These are phyloP conservation scores for Plestiodon gilberti DNA, from an alignment of 2,113 vertebrate genomes.

Conservation along the genomic window DNA sequence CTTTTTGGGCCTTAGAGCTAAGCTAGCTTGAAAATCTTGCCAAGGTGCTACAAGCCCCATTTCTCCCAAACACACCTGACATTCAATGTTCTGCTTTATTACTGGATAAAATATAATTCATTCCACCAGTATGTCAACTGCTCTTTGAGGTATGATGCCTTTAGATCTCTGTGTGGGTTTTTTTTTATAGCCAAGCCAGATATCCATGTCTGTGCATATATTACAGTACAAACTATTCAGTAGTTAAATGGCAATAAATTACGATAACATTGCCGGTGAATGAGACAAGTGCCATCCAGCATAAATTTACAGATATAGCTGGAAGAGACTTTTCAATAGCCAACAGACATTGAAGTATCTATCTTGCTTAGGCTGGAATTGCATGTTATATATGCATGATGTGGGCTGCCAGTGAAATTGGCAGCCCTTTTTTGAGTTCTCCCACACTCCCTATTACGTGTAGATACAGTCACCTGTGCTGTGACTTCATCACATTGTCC, in stretches of 20 bases:
- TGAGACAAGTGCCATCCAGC: background rate
- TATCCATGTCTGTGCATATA: slow-evolving; percentile 15
- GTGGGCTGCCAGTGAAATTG: background rate
- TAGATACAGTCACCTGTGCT: background rate
- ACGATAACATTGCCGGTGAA: background rate
- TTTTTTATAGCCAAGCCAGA: slow-evolving; percentile 2
- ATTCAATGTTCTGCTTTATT: background rate
- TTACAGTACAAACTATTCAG: slow-evolving; percentile 8
- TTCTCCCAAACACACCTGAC: background rate
- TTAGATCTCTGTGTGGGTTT: background rate
- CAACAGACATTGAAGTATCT: slow-evolving; percentile 6
- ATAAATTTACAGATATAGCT: slow-evolving; percentile 25
- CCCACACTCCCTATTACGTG: background rate
- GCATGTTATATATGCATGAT: background rate
- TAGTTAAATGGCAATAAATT: slow-evolving; percentile 29
- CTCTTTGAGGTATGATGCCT: background rate
- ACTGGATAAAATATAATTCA: background rate
- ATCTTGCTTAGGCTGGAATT: background rate
- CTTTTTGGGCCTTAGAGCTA: background rate
- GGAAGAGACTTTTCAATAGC: background rate
- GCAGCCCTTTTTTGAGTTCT: background rate
- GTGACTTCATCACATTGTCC: background rate
- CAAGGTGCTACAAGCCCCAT: background rate
- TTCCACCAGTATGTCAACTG: background rate
- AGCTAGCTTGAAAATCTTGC: background rate